Evolutionary conservation across 2,113 vertebrate genomes (phyloP), one percentile per base, ranked within the genome.

Genomic region (Dendrocopos noguchii): DNA sequence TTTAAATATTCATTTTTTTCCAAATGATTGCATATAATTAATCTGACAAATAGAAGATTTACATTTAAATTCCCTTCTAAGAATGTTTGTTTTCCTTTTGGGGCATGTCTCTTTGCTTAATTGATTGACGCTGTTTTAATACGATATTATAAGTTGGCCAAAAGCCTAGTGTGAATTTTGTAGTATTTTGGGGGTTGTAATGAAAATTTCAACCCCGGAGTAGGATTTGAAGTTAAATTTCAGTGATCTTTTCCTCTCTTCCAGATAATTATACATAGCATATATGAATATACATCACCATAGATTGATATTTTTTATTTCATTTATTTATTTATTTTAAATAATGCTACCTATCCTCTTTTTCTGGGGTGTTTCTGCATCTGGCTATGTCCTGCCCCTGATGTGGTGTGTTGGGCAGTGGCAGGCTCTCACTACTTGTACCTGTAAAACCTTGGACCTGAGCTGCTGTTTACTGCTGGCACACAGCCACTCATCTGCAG

Each of bases 211-310:
- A 81, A 81, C 63, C 12, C 18, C 34, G 3, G 17, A 88, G 28
- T 65, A 46, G 92, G 31, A n/a, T 67, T 94, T 81, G 31, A 82
- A 47, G 70, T 74, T 85, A 90, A 91, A 93, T 95, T 71, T 93
- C 71, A 95, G 67, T 80, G 83, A 93, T 96, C 96, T 95, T 52
- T 87, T 85, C 46, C 17, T 87, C 6, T 76, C 25, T 92, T 89
- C 77, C 42, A 83, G 52, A 56, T 95, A 88, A 93, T 85, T 66
- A 19, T 31, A 77, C 9, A 4, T 94, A 77, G 72, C 14, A 31
- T 19, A 13, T 33, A 20, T 22, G 36, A 72, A 84, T 57, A n/a
- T 64, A 50, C 61, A 12, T n/a, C 1, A 1, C 19, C 33, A 7
- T 84, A 31, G 52, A 77, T 60, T 42, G 12, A 13, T 14, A 14